Base-by-base conservation (phyloP, 2,113 vertebrate species). In the Pomatorhinus ruficollis region DNA sequence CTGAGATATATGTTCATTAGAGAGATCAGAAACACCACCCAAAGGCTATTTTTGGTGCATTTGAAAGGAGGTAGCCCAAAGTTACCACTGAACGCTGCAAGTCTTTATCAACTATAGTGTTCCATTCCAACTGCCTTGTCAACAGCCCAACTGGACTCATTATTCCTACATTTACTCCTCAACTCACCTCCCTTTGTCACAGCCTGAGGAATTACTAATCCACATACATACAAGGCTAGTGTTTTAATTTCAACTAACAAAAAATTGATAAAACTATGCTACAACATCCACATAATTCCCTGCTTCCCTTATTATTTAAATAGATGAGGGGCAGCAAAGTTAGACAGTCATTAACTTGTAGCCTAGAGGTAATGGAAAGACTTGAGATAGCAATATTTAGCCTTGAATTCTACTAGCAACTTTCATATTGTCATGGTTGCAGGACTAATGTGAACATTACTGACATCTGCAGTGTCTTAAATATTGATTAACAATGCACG, bases 401-500 rank as follows among this genome's bases (percentile, higher is more conserved):
- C 91, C 89, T 96, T 27, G 15, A 97, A 96, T 97, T 97, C 95
- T 95, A 97, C 90, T 96, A 95, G 93, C 97, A 97, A 97, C 90
- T 97, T 98, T 93, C 96, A 97, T 95, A 95, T 54, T 93, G 94
- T 96, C 95, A 96, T 84, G 87, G 85, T 94, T 93, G 86, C 88
- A 89, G 87, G 78, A 97, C 84, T 96, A 96, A 97, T 94, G 91
- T 97, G 95, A 98, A 88, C 96, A 96, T 96, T 97, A 97, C 95
- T 97, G 96, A 97, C 97, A 98, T 98, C 90, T 97, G 68, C 93
- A 91, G 91, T 63, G 80, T 97, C 96, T 97, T 95, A 97, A 97
- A 93, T 97, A 97, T 97, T 97, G 95, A 97, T 98, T 97, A 97
- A 96, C 96, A 97, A 97, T 88, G 96, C 95, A 98, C 31, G 65